These are phyloP conservation scores for Ypsolopha sequella DNA, from an alignment of 2,888 invertebrate species.

Conservation along the genomic window DNA sequence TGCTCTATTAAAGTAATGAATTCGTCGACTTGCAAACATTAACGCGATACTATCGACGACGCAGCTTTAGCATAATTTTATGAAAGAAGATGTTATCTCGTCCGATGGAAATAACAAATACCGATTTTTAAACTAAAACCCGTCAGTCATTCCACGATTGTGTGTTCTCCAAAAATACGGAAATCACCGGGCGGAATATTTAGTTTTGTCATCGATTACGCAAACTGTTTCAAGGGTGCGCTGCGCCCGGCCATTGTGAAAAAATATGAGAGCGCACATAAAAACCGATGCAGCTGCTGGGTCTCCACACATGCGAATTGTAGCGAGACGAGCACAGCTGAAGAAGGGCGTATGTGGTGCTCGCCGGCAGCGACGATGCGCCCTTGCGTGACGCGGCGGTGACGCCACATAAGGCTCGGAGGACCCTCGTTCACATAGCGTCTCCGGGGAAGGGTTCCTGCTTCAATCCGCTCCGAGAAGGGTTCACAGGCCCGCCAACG, in stretches of 20 bases:
- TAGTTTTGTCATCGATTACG: conserved; percentile 72
- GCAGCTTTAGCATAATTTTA: not conserved
- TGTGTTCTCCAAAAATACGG: conserved; percentile 60
- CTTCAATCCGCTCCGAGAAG: conserved; percentile 52
- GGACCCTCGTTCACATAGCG: conserved; percentile 44
- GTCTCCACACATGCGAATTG: conserved; percentile 66
- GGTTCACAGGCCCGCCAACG: conserved; percentile 67
- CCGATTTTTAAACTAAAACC: conserved; percentile 8
- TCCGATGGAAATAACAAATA: not conserved
- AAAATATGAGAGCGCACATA: conserved; percentile 67
- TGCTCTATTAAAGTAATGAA: conserved; percentile 16
- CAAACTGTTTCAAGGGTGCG: conserved; percentile 72
- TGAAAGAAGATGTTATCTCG: not conserved
- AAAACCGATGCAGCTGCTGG: conserved; percentile 68
- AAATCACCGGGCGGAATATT: conserved; percentile 70
- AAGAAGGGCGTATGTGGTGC: conserved; percentile 35
- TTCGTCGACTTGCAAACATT: conserved; percentile 11
- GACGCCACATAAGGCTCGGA: conserved; percentile 22
- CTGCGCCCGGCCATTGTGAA: conserved; percentile 57
- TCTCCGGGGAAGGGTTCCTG: conserved; percentile 51
- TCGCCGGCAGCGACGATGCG: conserved; percentile 18
- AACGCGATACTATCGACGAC: not conserved
- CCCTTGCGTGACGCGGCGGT: conserved; percentile 18
- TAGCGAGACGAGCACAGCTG: conserved; percentile 26
- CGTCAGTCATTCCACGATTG: conserved; percentile 15